These are phyloP conservation scores for Porites divaricata DNA, from an alignment of 92 coral and sea anemone genomes.

Conservation along the genomic window DNA sequence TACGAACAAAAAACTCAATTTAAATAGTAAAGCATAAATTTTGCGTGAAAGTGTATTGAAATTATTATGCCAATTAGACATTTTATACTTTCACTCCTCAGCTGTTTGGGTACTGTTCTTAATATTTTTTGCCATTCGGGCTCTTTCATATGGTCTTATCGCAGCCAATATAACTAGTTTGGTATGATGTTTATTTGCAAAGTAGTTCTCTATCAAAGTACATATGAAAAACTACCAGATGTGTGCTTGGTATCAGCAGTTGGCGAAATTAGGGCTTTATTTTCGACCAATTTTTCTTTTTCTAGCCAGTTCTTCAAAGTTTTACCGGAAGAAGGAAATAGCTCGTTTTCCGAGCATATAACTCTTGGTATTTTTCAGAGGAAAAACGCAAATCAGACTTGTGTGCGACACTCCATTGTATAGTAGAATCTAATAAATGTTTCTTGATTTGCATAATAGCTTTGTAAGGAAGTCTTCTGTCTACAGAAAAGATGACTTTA, in stretches of 20 bases:
- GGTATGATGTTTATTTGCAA: slow-evolving; percentile 12
- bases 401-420: neutral
- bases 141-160: neutral
- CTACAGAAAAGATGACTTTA: neutral
- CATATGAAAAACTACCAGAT: neutral
- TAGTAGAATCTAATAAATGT: neutral
- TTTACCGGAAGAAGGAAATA: neutral
- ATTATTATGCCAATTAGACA: slow-evolving; percentile 1
- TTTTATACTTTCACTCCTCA: neutral
- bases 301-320: neutral
- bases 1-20: neutral
- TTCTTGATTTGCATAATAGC: slow-evolving; percentile 23
- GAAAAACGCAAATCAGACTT: neutral
- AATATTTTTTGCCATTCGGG: no score
- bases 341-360: neutral
- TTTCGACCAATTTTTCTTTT: neutral
- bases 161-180: neutral
- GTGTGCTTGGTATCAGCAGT: neutral
- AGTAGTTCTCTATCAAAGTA: slow-evolving; percentile 17
- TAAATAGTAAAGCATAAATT: neutral
- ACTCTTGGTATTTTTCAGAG: neutral
- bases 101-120: neutral
- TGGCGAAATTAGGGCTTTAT: neutral
- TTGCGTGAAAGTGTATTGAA: neutral
- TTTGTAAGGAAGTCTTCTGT: neutral